Evolutionary conservation across 2,888 invertebrate species (phyloP).

Genomic region (Calameuta filiformis): DNA sequence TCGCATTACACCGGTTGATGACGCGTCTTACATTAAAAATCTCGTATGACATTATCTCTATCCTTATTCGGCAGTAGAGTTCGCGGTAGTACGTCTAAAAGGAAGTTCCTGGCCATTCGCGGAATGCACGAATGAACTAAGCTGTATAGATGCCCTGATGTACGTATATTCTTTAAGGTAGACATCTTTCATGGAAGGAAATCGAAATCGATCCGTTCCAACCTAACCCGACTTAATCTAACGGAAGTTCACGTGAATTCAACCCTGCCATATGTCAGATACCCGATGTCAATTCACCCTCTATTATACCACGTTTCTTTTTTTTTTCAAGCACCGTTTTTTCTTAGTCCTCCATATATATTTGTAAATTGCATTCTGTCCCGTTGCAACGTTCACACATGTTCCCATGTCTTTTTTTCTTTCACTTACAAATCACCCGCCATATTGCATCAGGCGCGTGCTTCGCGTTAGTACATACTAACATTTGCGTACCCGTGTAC

Average conservation of each 20-base stretch:
- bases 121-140: background rate
- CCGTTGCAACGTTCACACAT: background rate
- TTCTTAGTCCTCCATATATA: background rate
- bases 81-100: background rate
- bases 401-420: background rate
- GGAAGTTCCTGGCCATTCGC: background rate
- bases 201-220: background rate
- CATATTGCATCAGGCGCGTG: background rate
- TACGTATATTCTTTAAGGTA: background rate
- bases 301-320: background rate
- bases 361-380: background rate
- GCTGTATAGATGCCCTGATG: background rate
- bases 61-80: background rate
- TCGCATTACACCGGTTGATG: background rate
- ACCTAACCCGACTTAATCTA: background rate
- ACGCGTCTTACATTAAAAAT: background rate
- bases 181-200: background rate
- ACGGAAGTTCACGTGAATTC: background rate
- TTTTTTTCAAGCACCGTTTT: background rate
- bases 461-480: background rate
- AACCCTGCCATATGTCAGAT: background rate
- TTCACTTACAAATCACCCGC: background rate
- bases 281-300: background rate
- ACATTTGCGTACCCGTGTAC: background rate
- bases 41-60: background rate